Percentiles rank a stretch among this genome's conserved stretches.
Evolutionary conservation across 37 sponge, comb jelly and placozoan genomes (phyloP).

Genomic region (Beroe forskalii): DNA sequence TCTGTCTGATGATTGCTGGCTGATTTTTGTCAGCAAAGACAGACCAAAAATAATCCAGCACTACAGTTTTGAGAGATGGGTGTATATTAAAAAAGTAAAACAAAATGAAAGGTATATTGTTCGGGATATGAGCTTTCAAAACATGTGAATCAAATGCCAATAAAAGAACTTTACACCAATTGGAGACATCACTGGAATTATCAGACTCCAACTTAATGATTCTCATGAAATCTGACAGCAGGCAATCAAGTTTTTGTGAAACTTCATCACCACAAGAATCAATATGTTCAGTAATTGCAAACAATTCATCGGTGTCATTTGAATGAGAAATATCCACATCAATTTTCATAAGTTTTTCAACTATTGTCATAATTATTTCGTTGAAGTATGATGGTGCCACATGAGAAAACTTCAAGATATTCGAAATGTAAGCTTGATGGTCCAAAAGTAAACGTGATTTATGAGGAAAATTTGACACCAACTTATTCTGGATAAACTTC

Average conservation of each 20-base stretch:
- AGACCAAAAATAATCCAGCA: constrained; percentile 55
- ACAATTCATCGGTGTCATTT: not conserved
- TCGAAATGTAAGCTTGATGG: constrained; percentile 35
- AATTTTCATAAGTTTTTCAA: constrained; percentile 23
- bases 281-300: not conserved
- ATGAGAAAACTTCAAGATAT: not conserved
- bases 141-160: constrained; percentile 28
- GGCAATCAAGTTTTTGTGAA: not conserved
- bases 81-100: constrained; percentile 59
- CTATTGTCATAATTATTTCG: constrained; percentile 26
- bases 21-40: constrained; percentile 43
- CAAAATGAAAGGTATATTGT: constrained; percentile 14
- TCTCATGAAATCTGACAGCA: not conserved
- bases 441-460: not conserved
- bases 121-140: constrained; percentile 43
- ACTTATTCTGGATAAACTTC: constrained; percentile 30
- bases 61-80: not conserved
- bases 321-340: constrained; percentile 25
- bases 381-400: constrained; percentile 23
- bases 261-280: not conserved
- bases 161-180: constrained; percentile 28
- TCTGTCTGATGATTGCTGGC: constrained; percentile 59
- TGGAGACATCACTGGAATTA: not conserved
- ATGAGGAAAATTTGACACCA: constrained; percentile 10
- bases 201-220: not conserved